A percentile compares a stretch with the other conserved stretches of the same genome.
Conservation (phyloP, 2,888 invertebrate genomes). For the Eupithecia subumbrata region DNA sequence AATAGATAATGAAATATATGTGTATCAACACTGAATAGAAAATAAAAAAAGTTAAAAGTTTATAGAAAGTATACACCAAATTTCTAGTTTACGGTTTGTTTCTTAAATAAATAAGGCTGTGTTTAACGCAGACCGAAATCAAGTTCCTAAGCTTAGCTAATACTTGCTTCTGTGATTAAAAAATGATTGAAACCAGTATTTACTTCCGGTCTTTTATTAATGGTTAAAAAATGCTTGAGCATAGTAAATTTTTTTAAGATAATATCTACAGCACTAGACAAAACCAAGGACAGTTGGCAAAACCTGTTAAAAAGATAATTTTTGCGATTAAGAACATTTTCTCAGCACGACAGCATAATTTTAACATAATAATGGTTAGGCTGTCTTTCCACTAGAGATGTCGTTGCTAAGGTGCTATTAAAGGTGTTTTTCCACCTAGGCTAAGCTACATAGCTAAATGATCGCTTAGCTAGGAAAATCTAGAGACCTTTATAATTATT, state of each 20-base stretch:
- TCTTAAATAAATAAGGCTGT: neutral
- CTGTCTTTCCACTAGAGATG: neutral
- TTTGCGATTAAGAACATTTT: neutral
- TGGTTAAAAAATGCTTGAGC: neutral
- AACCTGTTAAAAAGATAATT: neutral
- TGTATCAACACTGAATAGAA: neutral
- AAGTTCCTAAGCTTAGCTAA: neutral
- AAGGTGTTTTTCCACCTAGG: neutral
- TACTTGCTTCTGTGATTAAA: neutral
- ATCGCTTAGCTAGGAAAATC: neutral
- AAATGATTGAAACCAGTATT: neutral
- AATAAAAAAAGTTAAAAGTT: neutral
- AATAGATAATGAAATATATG: slow-evolving; percentile 1
- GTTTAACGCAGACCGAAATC: neutral
- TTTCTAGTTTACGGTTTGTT: neutral
- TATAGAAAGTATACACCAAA: neutral
- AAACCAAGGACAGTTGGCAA: neutral
- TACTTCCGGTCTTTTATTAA: neutral
- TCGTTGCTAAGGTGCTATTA: neutral
- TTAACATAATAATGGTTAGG: neutral
- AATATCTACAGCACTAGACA: neutral
- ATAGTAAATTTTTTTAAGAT: neutral
- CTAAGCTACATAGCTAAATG: neutral
- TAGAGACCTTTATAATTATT: neutral
- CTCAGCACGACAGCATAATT: neutral